A percentile compares a stretch with the other conserved stretches of the same genome.
Conservation (phyloP, 2,113 vertebrate species). For the Vidua chalybeata region DNA sequence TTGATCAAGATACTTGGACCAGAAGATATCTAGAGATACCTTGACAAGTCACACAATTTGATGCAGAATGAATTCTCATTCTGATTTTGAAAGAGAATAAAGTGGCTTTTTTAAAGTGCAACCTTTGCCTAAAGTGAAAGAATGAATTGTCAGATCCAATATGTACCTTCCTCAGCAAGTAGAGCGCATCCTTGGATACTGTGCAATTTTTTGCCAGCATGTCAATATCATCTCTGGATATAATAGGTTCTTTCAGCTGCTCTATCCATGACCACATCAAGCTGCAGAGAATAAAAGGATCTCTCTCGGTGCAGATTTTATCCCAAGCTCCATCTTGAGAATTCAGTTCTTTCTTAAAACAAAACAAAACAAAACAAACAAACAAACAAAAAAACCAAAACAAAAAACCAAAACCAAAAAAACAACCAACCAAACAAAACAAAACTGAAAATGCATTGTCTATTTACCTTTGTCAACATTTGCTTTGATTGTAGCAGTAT, state of each 20-base stretch:
- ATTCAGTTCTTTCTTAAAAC: constrained; percentile 89
- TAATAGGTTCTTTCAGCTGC: constrained; percentile 90
- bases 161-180: constrained; percentile 86
- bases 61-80: not conserved
- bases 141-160: not conserved
- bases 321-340: constrained; percentile 92
- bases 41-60: not conserved
- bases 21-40: not conserved
- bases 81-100: not conserved
- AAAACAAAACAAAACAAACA: not conserved
- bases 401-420: not conserved
- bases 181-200: constrained; percentile 77
- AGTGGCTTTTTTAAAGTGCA: not conserved
- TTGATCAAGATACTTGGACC: not conserved
- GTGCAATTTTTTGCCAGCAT: constrained; percentile 72
- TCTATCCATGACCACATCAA: constrained; percentile 99
- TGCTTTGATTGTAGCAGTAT: not conserved
- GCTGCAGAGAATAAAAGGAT: constrained; percentile 86
- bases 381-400: not conserved
- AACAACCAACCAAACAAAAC: not conserved
- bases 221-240: constrained; percentile 83
- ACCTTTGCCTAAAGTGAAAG: not conserved
- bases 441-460: not conserved
- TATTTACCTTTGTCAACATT: not conserved
- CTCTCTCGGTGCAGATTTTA: constrained; percentile 84